phyloP scores from a whole-genome alignment of 1,140 invertebrate genomes.

The Brachionus angularis region DNA sequence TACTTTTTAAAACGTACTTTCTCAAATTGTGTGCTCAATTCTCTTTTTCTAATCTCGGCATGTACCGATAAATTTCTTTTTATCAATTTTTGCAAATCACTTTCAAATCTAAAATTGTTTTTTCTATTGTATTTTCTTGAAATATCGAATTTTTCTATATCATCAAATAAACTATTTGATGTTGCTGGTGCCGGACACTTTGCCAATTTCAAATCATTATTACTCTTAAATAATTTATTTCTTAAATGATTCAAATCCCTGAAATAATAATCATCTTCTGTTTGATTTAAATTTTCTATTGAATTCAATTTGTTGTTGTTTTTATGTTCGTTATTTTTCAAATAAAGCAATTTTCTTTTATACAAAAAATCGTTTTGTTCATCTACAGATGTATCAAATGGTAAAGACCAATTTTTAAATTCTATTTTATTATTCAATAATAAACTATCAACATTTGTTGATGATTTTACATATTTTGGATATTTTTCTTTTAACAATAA shows the following conservation, averaged over 20 bases:
- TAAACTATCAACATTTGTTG: slow-evolving; percentile 6
- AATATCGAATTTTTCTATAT: slow-evolving; percentile 25
- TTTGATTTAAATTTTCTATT: too few species aligned
- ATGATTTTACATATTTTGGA: not conserved
- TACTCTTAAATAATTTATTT: not conserved
- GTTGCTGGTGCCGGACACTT: not conserved
- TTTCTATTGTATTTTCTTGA: not conserved
- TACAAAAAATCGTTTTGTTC: slow-evolving; percentile 13
- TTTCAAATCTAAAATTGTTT: too few species aligned
- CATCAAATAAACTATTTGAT: slow-evolving; percentile 7
- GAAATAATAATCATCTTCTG: too few species aligned
- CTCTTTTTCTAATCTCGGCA: not conserved
- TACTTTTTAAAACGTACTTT: slow-evolving; percentile 26
- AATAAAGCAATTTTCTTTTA: not conserved
- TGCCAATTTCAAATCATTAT: not conserved
- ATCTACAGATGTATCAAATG: slow-evolving; percentile 14
- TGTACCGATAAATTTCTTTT: not conserved
- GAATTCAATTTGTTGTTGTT: too few species aligned
- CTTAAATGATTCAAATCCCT: slow-evolving; percentile 11
- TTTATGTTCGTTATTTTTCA: too few species aligned
- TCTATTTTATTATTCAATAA: not conserved
- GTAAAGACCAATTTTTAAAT: slow-evolving; percentile 1
- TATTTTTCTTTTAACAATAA: slow-evolving; percentile 7
- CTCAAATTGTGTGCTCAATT: slow-evolving; percentile 5
- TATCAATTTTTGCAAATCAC: not conserved